Percentiles rank a stretch among this genome's conserved stretches.
These are phyloP conservation scores for Epicampocera succincta DNA, from an alignment of 2,888 invertebrate genomes.

Conservation along the genomic window DNA sequence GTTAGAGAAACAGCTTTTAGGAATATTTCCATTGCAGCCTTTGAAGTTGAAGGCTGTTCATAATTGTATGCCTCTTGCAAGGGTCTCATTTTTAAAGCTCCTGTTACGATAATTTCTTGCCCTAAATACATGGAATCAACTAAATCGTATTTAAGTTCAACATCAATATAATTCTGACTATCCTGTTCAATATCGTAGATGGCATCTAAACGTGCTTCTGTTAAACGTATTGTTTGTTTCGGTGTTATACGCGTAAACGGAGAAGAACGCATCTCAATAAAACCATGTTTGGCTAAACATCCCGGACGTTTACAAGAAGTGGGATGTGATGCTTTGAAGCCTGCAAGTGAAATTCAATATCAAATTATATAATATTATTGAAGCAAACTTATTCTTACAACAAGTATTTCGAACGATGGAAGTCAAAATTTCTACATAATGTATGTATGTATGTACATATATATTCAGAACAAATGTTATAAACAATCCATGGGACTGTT, in stretches of 20 bases:
- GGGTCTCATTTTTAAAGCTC: conserved; percentile 89
- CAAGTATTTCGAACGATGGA: too few species aligned
- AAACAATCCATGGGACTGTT: too few species aligned
- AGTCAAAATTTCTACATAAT: too few species aligned
- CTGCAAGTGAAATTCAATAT: conserved; percentile 40
- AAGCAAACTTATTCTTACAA: too few species aligned
- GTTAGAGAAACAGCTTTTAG: conserved; percentile 90
- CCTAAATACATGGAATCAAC: conserved; percentile 93
- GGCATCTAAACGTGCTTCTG: conserved; percentile 84
- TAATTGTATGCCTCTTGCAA: conserved; percentile 80
- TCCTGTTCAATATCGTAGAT: conserved; percentile 85
- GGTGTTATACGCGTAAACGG: conserved; percentile 88
- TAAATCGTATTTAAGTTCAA: conserved; percentile 91
- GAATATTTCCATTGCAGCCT: conserved; percentile 87
- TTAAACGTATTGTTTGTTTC: conserved; percentile 91
- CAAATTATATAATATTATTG: too few species aligned
- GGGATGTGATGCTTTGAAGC: conserved; percentile 71
- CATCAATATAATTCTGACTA: conserved; percentile 85
- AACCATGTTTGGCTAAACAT: conserved; percentile 80
- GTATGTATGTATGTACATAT: too few species aligned
- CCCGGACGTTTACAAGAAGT: conserved; percentile 73
- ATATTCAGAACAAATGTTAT: too few species aligned
- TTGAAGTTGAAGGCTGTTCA: conserved; percentile 78
- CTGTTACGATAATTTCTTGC: conserved; percentile 92
- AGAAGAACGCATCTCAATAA: conserved; percentile 85